A percentile compares a stretch with the other conserved stretches of the same genome.
These are phyloP conservation scores for Diploptera punctata DNA, from an alignment of 2,888 invertebrate species.

Conservation along the genomic window DNA sequence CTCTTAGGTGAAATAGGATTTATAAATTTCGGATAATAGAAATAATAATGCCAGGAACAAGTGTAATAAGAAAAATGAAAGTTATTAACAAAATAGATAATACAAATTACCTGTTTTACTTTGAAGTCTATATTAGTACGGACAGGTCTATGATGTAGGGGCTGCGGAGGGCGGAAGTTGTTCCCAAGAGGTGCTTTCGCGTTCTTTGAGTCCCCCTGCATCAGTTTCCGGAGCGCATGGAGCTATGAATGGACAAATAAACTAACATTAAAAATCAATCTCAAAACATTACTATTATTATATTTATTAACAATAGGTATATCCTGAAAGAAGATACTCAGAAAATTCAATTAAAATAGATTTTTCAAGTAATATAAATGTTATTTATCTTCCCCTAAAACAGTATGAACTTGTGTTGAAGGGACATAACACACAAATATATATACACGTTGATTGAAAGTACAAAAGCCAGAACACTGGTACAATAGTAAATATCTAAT, in stretches of 20 bases:
- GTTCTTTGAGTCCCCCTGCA: constrained; percentile 87
- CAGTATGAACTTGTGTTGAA: too few species aligned
- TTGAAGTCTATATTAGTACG: constrained; percentile 97
- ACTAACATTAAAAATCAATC: not conserved
- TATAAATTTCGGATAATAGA: too few species aligned
- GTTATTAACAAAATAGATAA: too few species aligned
- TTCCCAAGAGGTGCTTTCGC: constrained; percentile 92
- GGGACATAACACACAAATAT: too few species aligned
- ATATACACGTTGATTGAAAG: too few species aligned
- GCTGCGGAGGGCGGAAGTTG: constrained; percentile 94
- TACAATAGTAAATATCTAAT: too few species aligned
- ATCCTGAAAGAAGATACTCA: not conserved
- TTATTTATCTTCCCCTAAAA: too few species aligned
- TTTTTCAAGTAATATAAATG: not conserved
- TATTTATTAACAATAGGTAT: not conserved
- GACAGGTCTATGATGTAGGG: constrained; percentile 90
- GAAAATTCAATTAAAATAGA: not conserved
- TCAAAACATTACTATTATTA: not conserved
- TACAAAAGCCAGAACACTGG: too few species aligned
- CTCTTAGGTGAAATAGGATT: too few species aligned
- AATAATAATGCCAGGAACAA: too few species aligned
- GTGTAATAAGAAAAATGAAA: too few species aligned
- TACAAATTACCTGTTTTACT: constrained; percentile 68
- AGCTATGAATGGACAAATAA: constrained; percentile 66
- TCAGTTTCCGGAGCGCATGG: constrained; percentile 80